Base-by-base conservation (phyloP, 2,113 vertebrate species). In the Haemorhous mexicanus region DNA sequence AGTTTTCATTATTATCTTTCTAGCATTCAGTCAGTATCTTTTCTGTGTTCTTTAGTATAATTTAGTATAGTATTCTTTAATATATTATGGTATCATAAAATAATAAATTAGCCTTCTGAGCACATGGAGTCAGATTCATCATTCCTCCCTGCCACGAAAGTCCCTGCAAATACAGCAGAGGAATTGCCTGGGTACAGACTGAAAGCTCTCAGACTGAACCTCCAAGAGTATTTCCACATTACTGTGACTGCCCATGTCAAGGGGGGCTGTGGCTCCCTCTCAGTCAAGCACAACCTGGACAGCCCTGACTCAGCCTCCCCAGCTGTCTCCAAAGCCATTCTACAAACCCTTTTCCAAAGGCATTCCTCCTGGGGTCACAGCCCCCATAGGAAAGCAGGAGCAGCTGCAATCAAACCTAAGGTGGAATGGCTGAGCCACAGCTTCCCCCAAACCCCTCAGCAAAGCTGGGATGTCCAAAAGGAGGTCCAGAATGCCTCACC, bases 281-380 rank as follows among this genome's bases (percentile, higher is more conserved):
- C 2, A 5, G 39, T 30, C 0, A 4, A 30, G 26, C 12, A 4
- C 50, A 39, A 13, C 3, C 0, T 0, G 6, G 24, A 56, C 35
- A 87, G 46, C 32, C 44, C 35, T 10, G 44, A 46, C 13, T 44
- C 67, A 73, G 70, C 70, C 41, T 85, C 7, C 1, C 28, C n/a
- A 41, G 63, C 32, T 58, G 17, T 15, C 62, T 69, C 63, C 75
- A 82, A 56, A 68, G n/a, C 15, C 10, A 15, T 73, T 56, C 47
- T 22, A 37, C 5, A n/a, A 83, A 41, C 28, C 11, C 39, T 35
- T 85, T 52, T 50, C 70, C 63, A 80, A 80, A 73, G 58, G 21
- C 33, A 37, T 33, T 67, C n/a, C 46, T 91, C 32, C 80, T 5
- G 14, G 53, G 43, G 58, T 69, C 37, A 77, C 63, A 76, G 58